These are phyloP conservation scores for Psittacula derbiana DNA, from an alignment of 2,797 vertebrate species.

Conservation along the genomic window DNA sequence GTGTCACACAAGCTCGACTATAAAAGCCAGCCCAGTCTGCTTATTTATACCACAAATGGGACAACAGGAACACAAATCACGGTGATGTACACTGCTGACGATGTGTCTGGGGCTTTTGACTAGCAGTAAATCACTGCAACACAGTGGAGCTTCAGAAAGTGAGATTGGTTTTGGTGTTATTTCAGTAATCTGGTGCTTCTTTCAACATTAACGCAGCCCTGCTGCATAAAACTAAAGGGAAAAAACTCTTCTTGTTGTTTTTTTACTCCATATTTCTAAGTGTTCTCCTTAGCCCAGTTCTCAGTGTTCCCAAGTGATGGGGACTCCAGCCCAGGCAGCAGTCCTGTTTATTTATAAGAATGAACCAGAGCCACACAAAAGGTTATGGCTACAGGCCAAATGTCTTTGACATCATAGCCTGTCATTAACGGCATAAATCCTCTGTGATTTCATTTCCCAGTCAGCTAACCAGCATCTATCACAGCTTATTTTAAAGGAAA, in stretches of 20 bases:
- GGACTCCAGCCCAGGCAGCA: constrained; percentile 32
- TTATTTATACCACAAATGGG: fast-evolving
- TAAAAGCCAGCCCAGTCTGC: not conserved
- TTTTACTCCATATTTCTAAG: not conserved
- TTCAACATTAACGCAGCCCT: not conserved
- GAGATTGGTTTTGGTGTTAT: not conserved
- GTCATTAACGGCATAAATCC: constrained; percentile 64
- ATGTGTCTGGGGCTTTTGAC: fast-evolving
- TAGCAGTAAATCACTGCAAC: not conserved
- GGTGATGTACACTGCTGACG: fast-evolving
- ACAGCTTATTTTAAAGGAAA: constrained; percentile 48
- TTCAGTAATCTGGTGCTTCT: not conserved
- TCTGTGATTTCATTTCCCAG: constrained; percentile 65
- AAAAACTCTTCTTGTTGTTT: not conserved
- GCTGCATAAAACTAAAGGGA: not conserved
- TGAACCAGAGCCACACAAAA: constrained; percentile 47
- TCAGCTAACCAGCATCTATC: constrained; percentile 53
- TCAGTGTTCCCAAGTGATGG: not conserved
- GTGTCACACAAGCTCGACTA: fast-evolving
- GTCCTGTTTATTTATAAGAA: constrained; percentile 58
- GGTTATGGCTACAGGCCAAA: constrained; percentile 58
- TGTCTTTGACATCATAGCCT: constrained; percentile 66
- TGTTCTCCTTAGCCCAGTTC: not conserved
- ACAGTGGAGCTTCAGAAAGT: not conserved
- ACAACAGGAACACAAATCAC: fast-evolving